Base-by-base conservation (phyloP, 1,140 invertebrate species). In the Anthonomus grandis region DNA sequence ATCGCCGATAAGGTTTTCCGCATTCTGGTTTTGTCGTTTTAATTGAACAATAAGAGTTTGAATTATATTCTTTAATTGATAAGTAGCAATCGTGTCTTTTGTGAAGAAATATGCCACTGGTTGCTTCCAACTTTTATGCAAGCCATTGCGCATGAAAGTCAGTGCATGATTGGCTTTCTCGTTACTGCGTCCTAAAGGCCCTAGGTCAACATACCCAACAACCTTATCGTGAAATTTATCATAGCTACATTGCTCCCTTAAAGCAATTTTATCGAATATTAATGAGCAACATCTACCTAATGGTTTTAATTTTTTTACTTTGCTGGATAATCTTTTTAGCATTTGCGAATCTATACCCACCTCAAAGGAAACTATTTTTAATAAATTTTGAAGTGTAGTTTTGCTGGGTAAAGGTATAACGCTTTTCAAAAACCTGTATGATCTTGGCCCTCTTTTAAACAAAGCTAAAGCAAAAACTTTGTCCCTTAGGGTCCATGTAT, bases 401-500 rank as follows among this genome's bases (percentile, higher is more conserved):
- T 39, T 39, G 37, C 9, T 5, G 9, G 37, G 37, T 12, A 39
- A 17, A n/a, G 37, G 9, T 17, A 39, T 12, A 13, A 9, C 15
- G 10, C 37, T 39, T 39, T 39, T 39, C 17, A 39, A 39, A 39
- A 39, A 39, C 9, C 15, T 39, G 13, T 39, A 39, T n/a, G 5
- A 39, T 39, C 17, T 31, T 31, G 27, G 27, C 6, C 27, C 27
- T 31, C 27, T 6, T 31, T 31, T 31, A 31, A 8, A 39, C 17
- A 39, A 15, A 39, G 37, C 37, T 39, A 39, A 39, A 6, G 37
- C 37, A 39, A 39, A 39, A n/a, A 17, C 37, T 39, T 39, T 39
- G 13, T 39, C 13, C 9, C 37, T 9, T 12, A 39, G 13, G 13
- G 15, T n/a, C 37, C 37, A 39, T 39, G 9, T 9, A n/a, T 9